Conservation (phyloP, 1,140 invertebrate genomes). For the Maconellicoccus hirsutus region DNA sequence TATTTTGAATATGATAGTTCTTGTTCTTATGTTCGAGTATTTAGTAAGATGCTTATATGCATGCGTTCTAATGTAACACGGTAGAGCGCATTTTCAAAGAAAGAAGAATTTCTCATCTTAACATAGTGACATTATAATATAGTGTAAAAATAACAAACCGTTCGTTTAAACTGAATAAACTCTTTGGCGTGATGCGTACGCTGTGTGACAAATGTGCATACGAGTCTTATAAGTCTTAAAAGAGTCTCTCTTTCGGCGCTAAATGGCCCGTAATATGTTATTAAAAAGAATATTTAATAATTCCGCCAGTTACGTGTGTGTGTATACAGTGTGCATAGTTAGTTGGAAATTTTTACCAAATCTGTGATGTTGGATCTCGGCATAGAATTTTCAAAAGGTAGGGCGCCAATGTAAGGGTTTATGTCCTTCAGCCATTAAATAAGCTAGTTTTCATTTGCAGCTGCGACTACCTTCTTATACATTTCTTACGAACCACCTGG, state of each 20-base stretch:
- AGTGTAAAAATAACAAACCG: constrained; percentile 22
- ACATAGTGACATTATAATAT: constrained; percentile 19
- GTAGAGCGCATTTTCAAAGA: background rate
- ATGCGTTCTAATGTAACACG: too few species aligned
- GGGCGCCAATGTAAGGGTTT: too few species aligned
- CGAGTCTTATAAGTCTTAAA: background rate
- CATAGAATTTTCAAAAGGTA: too few species aligned
- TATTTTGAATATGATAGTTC: too few species aligned
- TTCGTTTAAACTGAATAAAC: constrained; percentile 21
- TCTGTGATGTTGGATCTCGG: too few species aligned
- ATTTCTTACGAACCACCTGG: background rate
- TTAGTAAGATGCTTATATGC: too few species aligned
- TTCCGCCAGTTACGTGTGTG: background rate
- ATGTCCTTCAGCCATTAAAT: background rate
- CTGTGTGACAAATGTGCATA: constrained; percentile 13
- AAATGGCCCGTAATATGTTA: constrained; percentile 20
- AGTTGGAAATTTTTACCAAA: too few species aligned
- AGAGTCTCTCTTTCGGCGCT: background rate
- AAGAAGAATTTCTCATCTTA: constrained; percentile 4
- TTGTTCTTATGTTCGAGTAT: too few species aligned
- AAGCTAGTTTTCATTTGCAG: background rate
- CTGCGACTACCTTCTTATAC: background rate
- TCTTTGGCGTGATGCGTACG: constrained; percentile 13
- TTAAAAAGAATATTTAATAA: constrained; percentile 19
- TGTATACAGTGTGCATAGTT: too few species aligned